Percentiles rank a stretch among this genome's conserved stretches.
phyloP scores from a whole-genome alignment of 2,888 invertebrate species.

The Latrodectus elegans region DNA sequence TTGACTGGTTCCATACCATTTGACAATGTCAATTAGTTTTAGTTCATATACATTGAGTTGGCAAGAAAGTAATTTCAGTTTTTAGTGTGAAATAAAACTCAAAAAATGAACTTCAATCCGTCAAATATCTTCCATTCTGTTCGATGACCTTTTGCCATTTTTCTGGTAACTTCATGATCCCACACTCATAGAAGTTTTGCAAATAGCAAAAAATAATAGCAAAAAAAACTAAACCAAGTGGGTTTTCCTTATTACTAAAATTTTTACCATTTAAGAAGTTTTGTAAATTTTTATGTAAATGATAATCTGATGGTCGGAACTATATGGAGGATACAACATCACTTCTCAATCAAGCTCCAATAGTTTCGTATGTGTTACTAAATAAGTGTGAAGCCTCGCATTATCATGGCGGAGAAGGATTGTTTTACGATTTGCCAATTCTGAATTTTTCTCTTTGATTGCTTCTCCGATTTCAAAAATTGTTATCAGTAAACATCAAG shows the following conservation, averaged over 20 bases:
- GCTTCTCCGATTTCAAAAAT: not conserved
- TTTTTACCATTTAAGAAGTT: not conserved
- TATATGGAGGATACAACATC: not conserved
- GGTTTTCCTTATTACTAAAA: not conserved
- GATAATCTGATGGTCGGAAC: not conserved
- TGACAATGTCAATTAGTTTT: too few species aligned
- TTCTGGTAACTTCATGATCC: not conserved
- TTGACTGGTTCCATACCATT: too few species aligned
- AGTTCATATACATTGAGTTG: too few species aligned
- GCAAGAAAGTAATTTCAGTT: too few species aligned
- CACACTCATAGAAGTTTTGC: not conserved
- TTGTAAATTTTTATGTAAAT: not conserved
- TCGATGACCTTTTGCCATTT: not conserved
- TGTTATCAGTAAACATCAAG: not conserved
- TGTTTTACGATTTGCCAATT: not conserved
- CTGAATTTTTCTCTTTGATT: too few species aligned
- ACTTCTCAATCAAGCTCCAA: not conserved
- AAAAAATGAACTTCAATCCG: not conserved
- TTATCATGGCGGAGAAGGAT: not conserved
- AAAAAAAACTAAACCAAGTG: not conserved
- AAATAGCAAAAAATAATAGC: not conserved
- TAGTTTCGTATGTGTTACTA: slow-evolving; percentile 6
- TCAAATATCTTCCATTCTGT: not conserved
- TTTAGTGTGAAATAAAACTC: too few species aligned
- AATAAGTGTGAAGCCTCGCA: not conserved